Percentiles rank a stretch among this genome's conserved stretches.
phyloP scores from a whole-genome alignment of 2,797 vertebrate genomes.

The Chelon auratus region DNA sequence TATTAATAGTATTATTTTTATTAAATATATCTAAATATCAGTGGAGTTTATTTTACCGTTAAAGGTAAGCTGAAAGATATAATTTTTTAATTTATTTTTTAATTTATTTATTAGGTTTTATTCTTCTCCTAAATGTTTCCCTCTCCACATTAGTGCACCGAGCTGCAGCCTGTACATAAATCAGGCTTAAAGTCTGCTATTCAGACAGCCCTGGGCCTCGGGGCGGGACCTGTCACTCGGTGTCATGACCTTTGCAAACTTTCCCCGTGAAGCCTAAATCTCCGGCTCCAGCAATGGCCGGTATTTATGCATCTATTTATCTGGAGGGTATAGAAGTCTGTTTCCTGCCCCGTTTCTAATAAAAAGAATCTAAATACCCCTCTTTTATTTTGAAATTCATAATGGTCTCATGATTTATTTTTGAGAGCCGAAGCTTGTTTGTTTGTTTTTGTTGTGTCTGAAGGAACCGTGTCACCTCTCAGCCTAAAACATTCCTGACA shows the following conservation, averaged over 20 bases:
- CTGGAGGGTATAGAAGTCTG: not conserved
- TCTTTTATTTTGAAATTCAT: not conserved
- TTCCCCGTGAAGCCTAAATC: conserved; percentile 68
- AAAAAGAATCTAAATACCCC: not conserved
- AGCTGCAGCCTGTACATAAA: conserved; percentile 57
- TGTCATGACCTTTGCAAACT: conserved; percentile 86
- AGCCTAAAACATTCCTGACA: conserved; percentile 53
- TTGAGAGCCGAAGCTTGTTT: not conserved
- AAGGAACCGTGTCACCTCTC: conserved; percentile 26
- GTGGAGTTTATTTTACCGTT: not conserved
- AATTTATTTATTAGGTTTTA: not conserved
- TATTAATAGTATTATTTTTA: too few relatives aligned
- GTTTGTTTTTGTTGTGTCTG: not conserved
- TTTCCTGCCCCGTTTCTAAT: not conserved
- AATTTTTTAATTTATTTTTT: not conserved
- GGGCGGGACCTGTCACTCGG: conserved; percentile 81
- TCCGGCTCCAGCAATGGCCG: conserved; percentile 11
- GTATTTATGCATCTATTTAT: not conserved
- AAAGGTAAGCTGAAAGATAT: not conserved
- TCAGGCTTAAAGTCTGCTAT: conserved; percentile 58
- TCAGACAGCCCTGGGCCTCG: conserved; percentile 84
- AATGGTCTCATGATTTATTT: not conserved
- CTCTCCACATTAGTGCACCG: conserved; percentile 12
- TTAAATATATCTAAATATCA: not conserved
- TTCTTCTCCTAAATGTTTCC: not conserved